Evolutionary conservation across 2,797 vertebrate genomes (phyloP), one percentile per base, ranked within the genome.

Genomic region (Aeoliscus strigatus): DNA sequence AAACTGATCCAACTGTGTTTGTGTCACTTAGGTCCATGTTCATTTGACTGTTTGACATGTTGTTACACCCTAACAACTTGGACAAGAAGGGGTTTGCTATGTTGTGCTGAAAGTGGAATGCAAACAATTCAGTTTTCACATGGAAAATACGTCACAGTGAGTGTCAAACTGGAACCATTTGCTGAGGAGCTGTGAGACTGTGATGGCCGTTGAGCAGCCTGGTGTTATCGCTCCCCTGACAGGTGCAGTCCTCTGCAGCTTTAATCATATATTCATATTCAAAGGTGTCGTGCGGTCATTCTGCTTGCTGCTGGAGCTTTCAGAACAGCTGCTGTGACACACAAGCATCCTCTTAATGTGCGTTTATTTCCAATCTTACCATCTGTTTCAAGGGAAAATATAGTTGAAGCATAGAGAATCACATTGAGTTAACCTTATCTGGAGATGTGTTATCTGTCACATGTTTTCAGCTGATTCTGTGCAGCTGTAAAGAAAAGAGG

Each of bases 401-500:
- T 3, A 10, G 45, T 17, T 37, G 38, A 59, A 53, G 40, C 57
- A 16, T 13, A 59, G 52, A 66, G 67, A 75, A 73, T 52, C 58
- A 34, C 51, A 48, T 24, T 8, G 28, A 65, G 80, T 79, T 74
- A 78, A 67, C 69, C 64, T 67, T 81, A 82, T 81, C 80, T 50
- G 35, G 27, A 58, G 60, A 72, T 42, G 65, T 42, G 69, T 70
- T 83, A 78, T 80, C 78, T 58, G 74, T 76, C 80, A 73, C 74
- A 51, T 59, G 63, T 65, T 80, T 76, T 60, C 59, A 72, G 64
- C 70, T 43, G 35, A 70, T 62, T 73, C 45, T 41, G 45, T 32
- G 47, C 47, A 8, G 58, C 77, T 79, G 79, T 74, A 81, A 86
- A 85, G 76, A 81, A 69, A 68, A 39, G n/a, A n/a, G 33, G 39